phyloP scores from a whole-genome alignment of 2,113 vertebrate genomes.

The Marmota monax region DNA sequence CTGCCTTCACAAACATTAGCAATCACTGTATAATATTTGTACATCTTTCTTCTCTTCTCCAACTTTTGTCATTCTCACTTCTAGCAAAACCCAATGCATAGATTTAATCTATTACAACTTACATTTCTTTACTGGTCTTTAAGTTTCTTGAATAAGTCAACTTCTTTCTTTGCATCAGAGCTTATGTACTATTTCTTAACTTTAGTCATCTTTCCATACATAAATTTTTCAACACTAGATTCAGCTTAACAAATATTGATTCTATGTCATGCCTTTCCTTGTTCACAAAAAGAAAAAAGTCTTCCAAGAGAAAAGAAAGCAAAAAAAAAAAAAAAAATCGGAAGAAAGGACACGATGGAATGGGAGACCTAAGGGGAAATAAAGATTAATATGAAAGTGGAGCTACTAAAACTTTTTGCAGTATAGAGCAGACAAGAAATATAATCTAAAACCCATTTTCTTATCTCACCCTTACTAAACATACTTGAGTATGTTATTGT shows the following conservation, averaged over 20 bases:
- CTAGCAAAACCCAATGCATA: neutral
- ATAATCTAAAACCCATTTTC: neutral
- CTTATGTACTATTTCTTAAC: neutral
- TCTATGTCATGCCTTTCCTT: neutral
- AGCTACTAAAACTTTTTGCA: neutral
- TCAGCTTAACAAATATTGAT: neutral
- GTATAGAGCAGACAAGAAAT: neutral
- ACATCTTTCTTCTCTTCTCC: neutral
- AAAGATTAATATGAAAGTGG: neutral
- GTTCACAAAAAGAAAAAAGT: neutral
- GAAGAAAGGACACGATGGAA: fast-evolving
- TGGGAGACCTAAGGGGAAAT: neutral
- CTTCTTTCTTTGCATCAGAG: neutral
- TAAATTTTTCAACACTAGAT: neutral
- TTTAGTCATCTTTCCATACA: neutral
- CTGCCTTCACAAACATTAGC: neutral
- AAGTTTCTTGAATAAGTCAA: neutral
- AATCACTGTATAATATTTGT: neutral
- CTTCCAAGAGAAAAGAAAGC: neutral
- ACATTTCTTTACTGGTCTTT: neutral
- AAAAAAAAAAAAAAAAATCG: too few species aligned
- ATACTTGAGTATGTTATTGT: constrained; percentile 9
- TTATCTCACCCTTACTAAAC: neutral
- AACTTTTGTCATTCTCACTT: neutral
- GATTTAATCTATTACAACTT: neutral